Percentiles rank a stretch among this genome's conserved stretches.
Conservation (phyloP, 1,140 invertebrate genomes). For the Tetranychus cinnabarinus region DNA sequence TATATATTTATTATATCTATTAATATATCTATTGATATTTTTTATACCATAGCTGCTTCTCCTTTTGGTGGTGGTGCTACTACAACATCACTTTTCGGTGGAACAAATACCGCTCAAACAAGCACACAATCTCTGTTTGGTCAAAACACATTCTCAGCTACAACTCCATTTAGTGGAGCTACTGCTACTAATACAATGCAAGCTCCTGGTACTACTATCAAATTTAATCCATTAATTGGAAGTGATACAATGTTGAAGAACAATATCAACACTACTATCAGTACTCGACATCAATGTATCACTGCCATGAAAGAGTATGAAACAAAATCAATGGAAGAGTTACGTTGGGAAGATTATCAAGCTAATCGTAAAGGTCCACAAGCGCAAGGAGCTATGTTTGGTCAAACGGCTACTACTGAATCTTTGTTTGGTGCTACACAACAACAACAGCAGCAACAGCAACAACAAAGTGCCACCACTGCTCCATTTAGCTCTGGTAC, state of each 20-base stretch:
- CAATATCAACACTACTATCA: conserved; percentile 52
- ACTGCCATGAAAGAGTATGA: conserved; percentile 26
- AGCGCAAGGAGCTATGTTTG: conserved; percentile 2
- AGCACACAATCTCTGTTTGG: not conserved
- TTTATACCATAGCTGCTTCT: not conserved
- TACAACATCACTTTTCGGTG: not conserved
- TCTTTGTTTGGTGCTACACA: conserved; percentile 1
- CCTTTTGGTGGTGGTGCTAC: not conserved
- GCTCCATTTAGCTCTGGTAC: not conserved
- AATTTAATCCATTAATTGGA: conserved; percentile 63
- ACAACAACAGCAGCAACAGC: not conserved
- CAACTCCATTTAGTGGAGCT: not conserved
- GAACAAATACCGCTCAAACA: not conserved
- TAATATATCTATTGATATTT: not conserved
- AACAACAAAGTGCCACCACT: not conserved
- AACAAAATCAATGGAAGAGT: not conserved
- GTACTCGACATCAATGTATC: conserved; percentile 78
- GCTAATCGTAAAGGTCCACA: conserved; percentile 45
- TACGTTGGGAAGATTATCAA: conserved; percentile 75
- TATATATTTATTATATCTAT: not conserved
- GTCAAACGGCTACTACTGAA: not conserved
- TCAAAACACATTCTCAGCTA: not conserved
- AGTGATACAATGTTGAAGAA: conserved; percentile 75
- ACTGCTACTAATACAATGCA: conserved; percentile 1
- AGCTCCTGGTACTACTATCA: conserved; percentile 45